These are phyloP conservation scores for Agrotis ipsilon DNA, from an alignment of 2,888 invertebrate species.

Conservation along the genomic window DNA sequence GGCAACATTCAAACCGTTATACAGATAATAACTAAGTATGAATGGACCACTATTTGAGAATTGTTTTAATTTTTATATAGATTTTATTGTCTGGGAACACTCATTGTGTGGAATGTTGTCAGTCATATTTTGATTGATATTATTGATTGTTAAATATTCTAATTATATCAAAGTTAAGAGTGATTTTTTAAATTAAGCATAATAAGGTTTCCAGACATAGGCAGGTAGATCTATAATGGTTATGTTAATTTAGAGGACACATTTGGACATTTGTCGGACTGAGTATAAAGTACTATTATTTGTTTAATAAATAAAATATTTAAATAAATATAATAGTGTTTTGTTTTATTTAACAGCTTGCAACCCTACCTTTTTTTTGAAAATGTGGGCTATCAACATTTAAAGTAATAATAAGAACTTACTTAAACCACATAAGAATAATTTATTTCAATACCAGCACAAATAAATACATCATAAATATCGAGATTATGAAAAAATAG, in stretches of 20 bases:
- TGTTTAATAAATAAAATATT: slow-evolving; percentile 86
- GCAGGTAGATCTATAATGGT: slow-evolving; percentile 75
- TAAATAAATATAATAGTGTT: slow-evolving; percentile 64
- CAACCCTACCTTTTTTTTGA: too few species aligned
- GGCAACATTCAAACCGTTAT: not conserved
- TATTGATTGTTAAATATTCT: slow-evolving; percentile 60
- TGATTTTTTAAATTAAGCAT: slow-evolving; percentile 71
- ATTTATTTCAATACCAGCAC: slow-evolving; percentile 42
- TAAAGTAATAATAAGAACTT: not conserved
- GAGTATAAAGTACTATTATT: slow-evolving; percentile 88
- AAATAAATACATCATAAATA: slow-evolving; percentile 37
- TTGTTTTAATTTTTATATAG: slow-evolving; percentile 64
- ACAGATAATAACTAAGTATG: slow-evolving; percentile 28
- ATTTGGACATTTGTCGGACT: slow-evolving; percentile 85
- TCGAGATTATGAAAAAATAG: slow-evolving; percentile 72
- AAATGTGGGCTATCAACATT: not conserved
- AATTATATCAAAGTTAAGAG: slow-evolving; percentile 61
- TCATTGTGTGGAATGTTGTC: slow-evolving; percentile 40
- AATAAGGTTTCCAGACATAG: slow-evolving; percentile 76
- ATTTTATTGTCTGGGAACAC: slow-evolving; percentile 65
- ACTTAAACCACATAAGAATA: slow-evolving; percentile 19
- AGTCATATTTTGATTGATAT: slow-evolving; percentile 53
- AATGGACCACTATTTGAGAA: slow-evolving; percentile 60
- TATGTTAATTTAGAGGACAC: slow-evolving; percentile 83
- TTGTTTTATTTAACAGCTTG: slow-evolving; percentile 12